Conservation (phyloP, 2,888 invertebrate genomes). For the Synanthedon myopaeformis region DNA sequence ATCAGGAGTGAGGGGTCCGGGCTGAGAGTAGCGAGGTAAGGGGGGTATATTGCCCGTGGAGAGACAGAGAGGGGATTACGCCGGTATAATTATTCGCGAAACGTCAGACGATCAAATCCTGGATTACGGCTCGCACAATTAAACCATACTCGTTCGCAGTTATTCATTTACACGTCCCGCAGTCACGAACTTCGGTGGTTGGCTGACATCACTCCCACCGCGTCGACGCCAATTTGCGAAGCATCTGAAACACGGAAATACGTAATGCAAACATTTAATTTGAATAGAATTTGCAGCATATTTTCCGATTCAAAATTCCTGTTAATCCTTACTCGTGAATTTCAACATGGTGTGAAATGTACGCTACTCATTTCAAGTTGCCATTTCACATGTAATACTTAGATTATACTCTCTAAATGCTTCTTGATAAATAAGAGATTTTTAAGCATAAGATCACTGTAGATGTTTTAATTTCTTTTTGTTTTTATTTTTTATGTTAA, state of each 20-base stretch:
- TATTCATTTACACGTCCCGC: conserved; percentile 12
- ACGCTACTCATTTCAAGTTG: neutral
- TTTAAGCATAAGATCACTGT: too few species aligned
- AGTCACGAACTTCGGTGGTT: conserved; percentile 13
- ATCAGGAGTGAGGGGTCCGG: conserved; percentile 29
- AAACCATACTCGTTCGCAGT: conserved; percentile 14
- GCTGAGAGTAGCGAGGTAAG: conserved; percentile 11
- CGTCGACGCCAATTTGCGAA: neutral
- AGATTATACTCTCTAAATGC: too few species aligned
- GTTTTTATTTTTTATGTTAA: too few species aligned
- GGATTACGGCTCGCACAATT: conserved; percentile 18
- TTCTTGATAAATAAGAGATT: too few species aligned
- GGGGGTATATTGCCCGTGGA: conserved; percentile 5
- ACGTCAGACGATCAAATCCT: conserved; percentile 22
- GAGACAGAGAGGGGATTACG: conserved; percentile 26
- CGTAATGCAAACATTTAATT: neutral
- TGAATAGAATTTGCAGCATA: neutral
- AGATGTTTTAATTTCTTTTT: too few species aligned
- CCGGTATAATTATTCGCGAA: conserved; percentile 30
- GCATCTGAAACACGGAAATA: neutral
- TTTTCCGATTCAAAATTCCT: neutral
- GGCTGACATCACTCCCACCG: conserved; percentile 8
- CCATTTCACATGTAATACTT: too few species aligned
- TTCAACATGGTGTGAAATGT: neutral
- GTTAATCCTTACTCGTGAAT: neutral